Base-by-base conservation (phyloP, 1,140 invertebrate species). In the Bemisia tabaci region DNA sequence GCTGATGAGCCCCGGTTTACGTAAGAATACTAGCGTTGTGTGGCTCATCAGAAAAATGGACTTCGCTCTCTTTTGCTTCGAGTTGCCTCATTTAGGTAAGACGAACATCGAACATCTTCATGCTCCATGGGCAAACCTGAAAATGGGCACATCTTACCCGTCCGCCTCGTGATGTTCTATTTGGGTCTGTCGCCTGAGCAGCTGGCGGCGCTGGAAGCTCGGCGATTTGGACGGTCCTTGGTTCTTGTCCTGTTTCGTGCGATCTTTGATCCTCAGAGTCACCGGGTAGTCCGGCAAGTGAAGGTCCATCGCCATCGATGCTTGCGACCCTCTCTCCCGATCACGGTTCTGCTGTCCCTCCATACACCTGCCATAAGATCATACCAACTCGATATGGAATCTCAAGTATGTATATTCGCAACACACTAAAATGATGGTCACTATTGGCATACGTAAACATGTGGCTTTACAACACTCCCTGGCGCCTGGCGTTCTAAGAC, bases 281-380 rank as follows among this genome's bases (percentile, higher is more conserved):
- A 89, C 83, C 11, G 83, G 84, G 75, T 80, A 85, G 74, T 80
- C 83, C 21, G 82, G 81, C 24, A 85, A 79, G 73, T 89, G 86
- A 59, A 89, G 73, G 73, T 90, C 87, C 79, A 90, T 79, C 2
- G 85, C 85, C 81, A 89, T 84, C 0, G 87, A 87, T 24, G 79
- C 84, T 76, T 85, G 86, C 68, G 82, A 87, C 58, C 80, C 84
- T 71, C 78, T 81, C 69, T 80, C 80, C 60, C 76, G 83, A 77
- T 69, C 78, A 75, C 11, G 79, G 77, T 82, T 79, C 69, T 68
- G 33, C 22, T 65, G 67, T 39, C 66, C 66, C 22, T 67, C 26
- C 67, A 69, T 69, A 17, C 66, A 60, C 58, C 59, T 61, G 11
- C 48, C 26, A 9, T 60, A n/a, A n/a, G n/a, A n/a, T n/a, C n/a